Evolutionary conservation across 2,888 invertebrate genomes (phyloP).

Genomic region (Rhyacophila evoluta): DNA sequence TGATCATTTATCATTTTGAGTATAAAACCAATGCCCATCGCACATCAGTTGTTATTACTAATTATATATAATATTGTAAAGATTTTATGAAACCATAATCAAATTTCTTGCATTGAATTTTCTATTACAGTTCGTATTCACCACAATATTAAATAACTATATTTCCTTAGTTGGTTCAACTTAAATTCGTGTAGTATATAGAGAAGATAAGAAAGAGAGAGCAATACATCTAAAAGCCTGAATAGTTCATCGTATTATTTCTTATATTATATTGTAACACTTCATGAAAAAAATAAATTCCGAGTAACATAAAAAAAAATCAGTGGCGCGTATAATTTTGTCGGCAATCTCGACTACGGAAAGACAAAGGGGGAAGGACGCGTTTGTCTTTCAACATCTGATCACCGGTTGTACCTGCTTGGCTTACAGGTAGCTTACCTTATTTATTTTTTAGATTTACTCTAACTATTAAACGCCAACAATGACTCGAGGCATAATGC

Average conservation of each 20-base stretch:
- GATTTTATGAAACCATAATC: too few relatives aligned
- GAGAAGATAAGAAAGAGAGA: too few relatives aligned
- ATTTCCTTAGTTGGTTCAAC: too few relatives aligned
- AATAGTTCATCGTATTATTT: not conserved
- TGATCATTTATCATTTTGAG: too few relatives aligned
- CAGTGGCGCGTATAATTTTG: conserved; percentile 22
- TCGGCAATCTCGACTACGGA: not conserved
- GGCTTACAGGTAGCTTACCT: conserved; percentile 32
- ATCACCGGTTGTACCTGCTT: conserved; percentile 42
- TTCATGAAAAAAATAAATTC: not conserved
- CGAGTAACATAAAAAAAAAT: conserved; percentile 3
- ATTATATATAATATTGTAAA: too few relatives aligned
- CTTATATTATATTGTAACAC: conserved; percentile 7
- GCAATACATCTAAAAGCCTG: too few relatives aligned
- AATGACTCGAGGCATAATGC: conserved; percentile 8
- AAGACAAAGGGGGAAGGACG: conserved; percentile 26
- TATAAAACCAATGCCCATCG: too few relatives aligned
- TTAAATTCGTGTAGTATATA: too few relatives aligned
- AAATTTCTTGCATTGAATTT: too few relatives aligned
- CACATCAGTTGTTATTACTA: too few relatives aligned
- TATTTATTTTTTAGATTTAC: conserved; percentile 18
- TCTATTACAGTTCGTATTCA: too few relatives aligned
- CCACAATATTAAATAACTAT: too few relatives aligned
- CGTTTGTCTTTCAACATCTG: conserved; percentile 50
- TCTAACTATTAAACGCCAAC: conserved; percentile 22